Percentiles rank a stretch among this genome's conserved stretches.
phyloP scores from a whole-genome alignment of 2,797 vertebrate genomes.

The Enoplosus armatus region DNA sequence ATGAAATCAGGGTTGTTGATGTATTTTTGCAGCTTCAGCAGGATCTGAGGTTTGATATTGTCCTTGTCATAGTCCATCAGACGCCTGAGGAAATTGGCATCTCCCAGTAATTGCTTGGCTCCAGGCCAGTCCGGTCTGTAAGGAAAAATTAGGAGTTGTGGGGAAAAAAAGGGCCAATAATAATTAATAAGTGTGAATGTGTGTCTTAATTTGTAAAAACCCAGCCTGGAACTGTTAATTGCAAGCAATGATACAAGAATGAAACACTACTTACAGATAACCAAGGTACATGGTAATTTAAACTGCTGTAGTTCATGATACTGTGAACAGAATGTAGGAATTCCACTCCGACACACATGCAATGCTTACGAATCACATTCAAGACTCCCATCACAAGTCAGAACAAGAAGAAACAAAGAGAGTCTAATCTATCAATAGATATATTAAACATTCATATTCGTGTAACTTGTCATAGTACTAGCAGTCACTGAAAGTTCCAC shows the following conservation, averaged over 20 bases:
- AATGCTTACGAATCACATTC: background rate
- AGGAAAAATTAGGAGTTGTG: constrained; percentile 10
- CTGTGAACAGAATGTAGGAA: background rate
- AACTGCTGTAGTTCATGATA: background rate
- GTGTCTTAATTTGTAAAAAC: background rate
- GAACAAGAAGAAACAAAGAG: background rate
- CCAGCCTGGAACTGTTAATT: background rate
- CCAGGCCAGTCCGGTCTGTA: constrained; percentile 88
- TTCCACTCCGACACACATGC: background rate
- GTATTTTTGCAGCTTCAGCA: constrained; percentile 88
- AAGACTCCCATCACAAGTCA: background rate
- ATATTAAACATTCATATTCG: background rate
- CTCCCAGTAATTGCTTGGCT: constrained; percentile 89
- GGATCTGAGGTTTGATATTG: constrained; percentile 88
- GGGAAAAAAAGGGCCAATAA: background rate
- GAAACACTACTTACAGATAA: background rate
- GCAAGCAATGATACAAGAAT: background rate
- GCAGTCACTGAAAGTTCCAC: background rate
- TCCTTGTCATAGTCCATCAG: constrained; percentile 89
- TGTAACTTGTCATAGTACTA: background rate
- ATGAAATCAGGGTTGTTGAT: constrained; percentile 89
- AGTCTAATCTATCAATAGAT: background rate
- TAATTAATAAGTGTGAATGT: background rate
- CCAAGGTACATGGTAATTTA: background rate
- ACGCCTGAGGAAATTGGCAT: constrained; percentile 87